A percentile compares a stretch with the other conserved stretches of the same genome.
phyloP scores from a whole-genome alignment of 1,140 invertebrate species.

The Drosophila serrata region DNA sequence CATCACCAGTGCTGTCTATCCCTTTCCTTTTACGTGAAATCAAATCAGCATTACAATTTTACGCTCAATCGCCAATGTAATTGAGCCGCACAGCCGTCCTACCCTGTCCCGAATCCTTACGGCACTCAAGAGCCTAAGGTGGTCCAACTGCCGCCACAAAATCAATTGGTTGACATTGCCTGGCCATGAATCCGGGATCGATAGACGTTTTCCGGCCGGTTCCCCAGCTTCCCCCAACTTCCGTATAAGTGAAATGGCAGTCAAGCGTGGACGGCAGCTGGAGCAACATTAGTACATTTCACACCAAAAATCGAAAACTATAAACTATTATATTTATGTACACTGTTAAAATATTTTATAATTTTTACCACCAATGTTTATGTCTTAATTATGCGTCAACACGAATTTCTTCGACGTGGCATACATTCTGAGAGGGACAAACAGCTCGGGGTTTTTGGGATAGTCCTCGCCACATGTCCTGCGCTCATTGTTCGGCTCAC shows the following conservation, averaged over 20 bases:
- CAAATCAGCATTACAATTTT: constrained; percentile 83
- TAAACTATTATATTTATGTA: constrained; percentile 11
- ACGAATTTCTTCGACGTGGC: constrained; percentile 51
- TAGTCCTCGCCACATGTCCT: constrained; percentile 64
- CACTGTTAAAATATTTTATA: constrained; percentile 37
- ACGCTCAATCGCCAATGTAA: constrained; percentile 77
- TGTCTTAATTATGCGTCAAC: constrained; percentile 73
- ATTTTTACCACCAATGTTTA: constrained; percentile 64
- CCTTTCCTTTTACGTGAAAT: constrained; percentile 73
- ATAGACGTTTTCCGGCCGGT: constrained; percentile 52
- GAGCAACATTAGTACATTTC: constrained; percentile 59
- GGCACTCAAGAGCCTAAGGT: constrained; percentile 15
- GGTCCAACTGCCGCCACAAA: constrained; percentile 59
- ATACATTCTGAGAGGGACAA: constrained; percentile 44
- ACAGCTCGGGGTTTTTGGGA: constrained; percentile 22
- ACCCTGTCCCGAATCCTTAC: constrained; percentile 30
- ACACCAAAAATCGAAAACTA: constrained; percentile 22
- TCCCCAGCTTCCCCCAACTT: constrained; percentile 50
- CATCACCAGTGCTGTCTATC: constrained; percentile 22
- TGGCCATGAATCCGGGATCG: constrained; percentile 31
- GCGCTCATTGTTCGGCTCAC: constrained; percentile 75
- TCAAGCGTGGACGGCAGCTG: constrained; percentile 67
- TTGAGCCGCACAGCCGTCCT: constrained; percentile 81
- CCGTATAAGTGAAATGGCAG: constrained; percentile 34
- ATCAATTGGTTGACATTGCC: constrained; percentile 62